Evolutionary conservation across 2,797 vertebrate species (phyloP).

Genomic region (Coregonus sp.): DNA sequence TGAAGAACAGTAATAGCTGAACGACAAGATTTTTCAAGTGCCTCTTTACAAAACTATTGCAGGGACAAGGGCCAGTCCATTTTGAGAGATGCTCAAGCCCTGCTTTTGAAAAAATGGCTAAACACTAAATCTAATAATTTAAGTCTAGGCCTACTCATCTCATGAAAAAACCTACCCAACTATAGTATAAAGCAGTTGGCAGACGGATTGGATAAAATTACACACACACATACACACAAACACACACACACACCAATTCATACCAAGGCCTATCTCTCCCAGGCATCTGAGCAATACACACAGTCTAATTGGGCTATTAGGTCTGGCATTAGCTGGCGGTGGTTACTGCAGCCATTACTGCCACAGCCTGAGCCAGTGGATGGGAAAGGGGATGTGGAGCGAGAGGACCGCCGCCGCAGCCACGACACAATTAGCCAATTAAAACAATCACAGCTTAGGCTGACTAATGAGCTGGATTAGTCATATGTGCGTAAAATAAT

Average conservation of each 20-base stretch:
- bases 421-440: slow-evolving; percentile 54
- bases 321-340: slow-evolving; percentile 56
- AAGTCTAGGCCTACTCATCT: background rate
- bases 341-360: slow-evolving; percentile 47
- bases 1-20: too few relatives aligned
- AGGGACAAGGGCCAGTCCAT: too few relatives aligned
- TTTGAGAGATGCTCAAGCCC: too few relatives aligned
- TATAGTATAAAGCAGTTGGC: background rate
- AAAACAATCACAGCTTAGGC: slow-evolving; percentile 46
- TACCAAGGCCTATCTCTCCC: slow-evolving; percentile 33
- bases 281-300: slow-evolving; percentile 53
- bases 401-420: slow-evolving; percentile 36
- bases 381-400: slow-evolving; percentile 25
- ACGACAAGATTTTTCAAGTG: too few relatives aligned
- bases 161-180: background rate
- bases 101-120: too few relatives aligned
- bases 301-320: slow-evolving; percentile 68
- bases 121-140: background rate
- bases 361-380: slow-evolving; percentile 49
- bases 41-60: too few relatives aligned
- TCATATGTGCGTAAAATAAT: slow-evolving; percentile 29
- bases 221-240: background rate
- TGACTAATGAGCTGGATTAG: slow-evolving; percentile 49
- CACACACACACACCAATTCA: background rate
- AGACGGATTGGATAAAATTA: slow-evolving; percentile 1